Percentiles rank a stretch among this genome's conserved stretches.
Evolutionary conservation across 2,113 vertebrate genomes (phyloP).

Genomic region (Maccullochella peelii): DNA sequence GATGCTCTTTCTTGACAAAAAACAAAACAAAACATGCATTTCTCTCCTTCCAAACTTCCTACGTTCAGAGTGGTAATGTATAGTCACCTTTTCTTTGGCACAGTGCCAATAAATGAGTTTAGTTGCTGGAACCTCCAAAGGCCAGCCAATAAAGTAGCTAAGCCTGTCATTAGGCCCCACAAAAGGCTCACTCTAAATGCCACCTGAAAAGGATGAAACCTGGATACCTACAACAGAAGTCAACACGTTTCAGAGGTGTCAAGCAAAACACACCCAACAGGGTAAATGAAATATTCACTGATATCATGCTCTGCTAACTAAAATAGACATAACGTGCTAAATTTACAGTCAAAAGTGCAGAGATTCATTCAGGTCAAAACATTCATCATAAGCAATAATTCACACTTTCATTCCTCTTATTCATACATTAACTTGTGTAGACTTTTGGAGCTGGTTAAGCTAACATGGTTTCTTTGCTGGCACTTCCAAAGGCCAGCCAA

Average conservation of each 20-base stretch:
- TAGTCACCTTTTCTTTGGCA: neutral
- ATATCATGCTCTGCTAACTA: neutral
- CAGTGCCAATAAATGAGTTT: conserved; percentile 30
- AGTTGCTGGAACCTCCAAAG: conserved; percentile 37
- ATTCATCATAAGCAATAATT: conserved; percentile 33
- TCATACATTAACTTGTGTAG: conserved; percentile 29
- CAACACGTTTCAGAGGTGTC: conserved; percentile 41
- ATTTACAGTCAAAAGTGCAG: neutral
- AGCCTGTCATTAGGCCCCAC: conserved; percentile 16
- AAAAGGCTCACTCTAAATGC: conserved; percentile 38
- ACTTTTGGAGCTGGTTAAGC: conserved; percentile 35
- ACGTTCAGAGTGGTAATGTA: neutral
- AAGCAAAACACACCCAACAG: neutral
- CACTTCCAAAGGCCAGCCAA: conserved; percentile 46
- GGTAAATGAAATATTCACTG: neutral
- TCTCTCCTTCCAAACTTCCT: neutral
- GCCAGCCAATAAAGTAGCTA: conserved; percentile 46
- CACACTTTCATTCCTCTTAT: conserved; percentile 33
- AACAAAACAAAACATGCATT: neutral
- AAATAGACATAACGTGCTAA: neutral
- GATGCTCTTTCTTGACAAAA: neutral
- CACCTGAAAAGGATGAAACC: conserved; percentile 38
- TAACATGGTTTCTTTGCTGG: conserved; percentile 48
- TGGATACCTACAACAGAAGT: neutral
- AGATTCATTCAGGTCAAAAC: neutral